These are phyloP conservation scores for Acanthaster planci DNA, from an alignment of 35 echinoderm and acorn worm species.

Conservation along the genomic window DNA sequence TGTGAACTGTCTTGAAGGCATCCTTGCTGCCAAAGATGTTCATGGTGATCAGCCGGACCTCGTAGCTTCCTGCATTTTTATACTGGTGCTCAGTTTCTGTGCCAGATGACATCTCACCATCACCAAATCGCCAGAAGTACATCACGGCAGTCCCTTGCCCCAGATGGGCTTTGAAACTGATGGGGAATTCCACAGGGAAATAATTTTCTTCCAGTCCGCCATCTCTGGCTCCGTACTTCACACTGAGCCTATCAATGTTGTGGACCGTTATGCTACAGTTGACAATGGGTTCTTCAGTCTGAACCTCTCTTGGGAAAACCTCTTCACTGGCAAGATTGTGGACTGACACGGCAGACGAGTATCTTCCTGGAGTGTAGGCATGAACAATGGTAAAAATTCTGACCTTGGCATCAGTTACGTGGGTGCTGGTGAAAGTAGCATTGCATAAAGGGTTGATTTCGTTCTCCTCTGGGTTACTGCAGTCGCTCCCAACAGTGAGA, in stretches of 20 bases:
- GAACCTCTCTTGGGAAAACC: conserved; percentile 41
- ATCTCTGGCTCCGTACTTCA: background rate
- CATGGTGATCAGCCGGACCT: conserved; percentile 8
- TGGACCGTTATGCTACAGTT: conserved; percentile 12
- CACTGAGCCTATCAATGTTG: conserved; percentile 10
- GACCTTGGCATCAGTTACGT: background rate
- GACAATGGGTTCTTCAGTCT: conserved; percentile 67
- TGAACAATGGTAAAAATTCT: conserved; percentile 10
- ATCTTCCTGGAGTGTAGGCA: conserved; percentile 42
- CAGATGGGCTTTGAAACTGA: conserved; percentile 36
- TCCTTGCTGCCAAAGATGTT: conserved; percentile 56
- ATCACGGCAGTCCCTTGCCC: conserved; percentile 52
- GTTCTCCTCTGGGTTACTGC: background rate
- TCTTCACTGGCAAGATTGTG: conserved; percentile 65
- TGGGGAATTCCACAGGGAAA: conserved; percentile 59
- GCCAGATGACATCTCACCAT: conserved; percentile 18
- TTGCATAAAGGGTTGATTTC: conserved; percentile 14
- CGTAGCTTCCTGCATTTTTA: conserved; percentile 28
- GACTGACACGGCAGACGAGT: conserved; percentile 29
- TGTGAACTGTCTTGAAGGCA: background rate
- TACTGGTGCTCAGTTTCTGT: conserved; percentile 42
- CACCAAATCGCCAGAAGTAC: conserved; percentile 65
- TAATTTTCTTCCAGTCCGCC: conserved; percentile 48
- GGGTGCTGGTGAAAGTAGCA: background rate
- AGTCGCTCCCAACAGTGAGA: background rate